Conservation (phyloP, 2,113 vertebrate genomes). For the Solenodon paradoxus region DNA sequence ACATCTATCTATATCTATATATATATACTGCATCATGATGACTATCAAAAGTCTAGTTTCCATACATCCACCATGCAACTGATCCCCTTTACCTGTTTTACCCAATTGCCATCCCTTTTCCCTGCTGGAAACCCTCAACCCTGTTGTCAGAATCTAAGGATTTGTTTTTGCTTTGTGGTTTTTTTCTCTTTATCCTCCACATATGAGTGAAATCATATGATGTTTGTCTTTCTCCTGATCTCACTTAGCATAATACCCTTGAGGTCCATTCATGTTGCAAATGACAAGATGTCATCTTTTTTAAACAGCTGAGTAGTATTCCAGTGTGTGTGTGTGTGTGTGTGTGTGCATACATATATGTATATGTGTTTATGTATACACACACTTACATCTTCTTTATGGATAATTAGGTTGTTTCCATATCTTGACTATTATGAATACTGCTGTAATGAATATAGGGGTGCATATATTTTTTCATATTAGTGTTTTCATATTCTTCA, state of each 20-base stretch:
- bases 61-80: too few relatives aligned
- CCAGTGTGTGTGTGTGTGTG: not conserved
- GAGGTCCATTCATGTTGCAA: not conserved
- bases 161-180: not conserved
- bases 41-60: too few relatives aligned
- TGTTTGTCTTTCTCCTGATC: not conserved
- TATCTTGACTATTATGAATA: not conserved
- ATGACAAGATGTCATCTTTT: not conserved
- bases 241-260: not conserved
- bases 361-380: too few relatives aligned
- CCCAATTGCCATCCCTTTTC: too few relatives aligned
- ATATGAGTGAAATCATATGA: not conserved
- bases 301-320: not conserved
- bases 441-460: not conserved
- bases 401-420: not conserved
- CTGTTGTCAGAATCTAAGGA: not conserved
- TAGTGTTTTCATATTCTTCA: not conserved
- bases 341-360: too few relatives aligned
- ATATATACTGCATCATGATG: too few relatives aligned
- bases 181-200: not conserved
- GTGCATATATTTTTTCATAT: not conserved
- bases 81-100: too few relatives aligned
- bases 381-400: too few relatives aligned
- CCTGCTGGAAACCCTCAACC: too few relatives aligned
- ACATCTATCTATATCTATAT: too few relatives aligned